phyloP scores from a whole-genome alignment of 2,797 vertebrate species.

The Borostomias antarcticus region DNA sequence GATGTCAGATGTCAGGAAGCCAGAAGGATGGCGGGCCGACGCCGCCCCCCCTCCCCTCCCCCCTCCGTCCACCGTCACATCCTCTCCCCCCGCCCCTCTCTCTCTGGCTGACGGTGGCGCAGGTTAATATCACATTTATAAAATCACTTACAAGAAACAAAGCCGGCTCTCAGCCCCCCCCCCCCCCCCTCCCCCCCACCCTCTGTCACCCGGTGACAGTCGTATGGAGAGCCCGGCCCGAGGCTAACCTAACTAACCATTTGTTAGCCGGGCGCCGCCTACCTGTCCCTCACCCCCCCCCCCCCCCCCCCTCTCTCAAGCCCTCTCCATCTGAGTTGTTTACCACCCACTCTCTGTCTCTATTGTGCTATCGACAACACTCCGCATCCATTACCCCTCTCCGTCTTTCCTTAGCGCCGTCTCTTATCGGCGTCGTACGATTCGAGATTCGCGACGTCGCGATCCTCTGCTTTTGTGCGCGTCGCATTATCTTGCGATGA shows the following conservation, averaged over 20 bases:
- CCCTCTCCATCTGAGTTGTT: constrained; percentile 48
- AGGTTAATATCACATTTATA: constrained; percentile 83
- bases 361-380: too few relatives aligned
- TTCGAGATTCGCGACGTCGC: too few relatives aligned
- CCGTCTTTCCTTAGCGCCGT: too few relatives aligned
- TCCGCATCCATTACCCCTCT: too few relatives aligned
- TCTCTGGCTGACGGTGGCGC: constrained; percentile 71
- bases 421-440: too few relatives aligned
- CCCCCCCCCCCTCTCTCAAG: constrained; percentile 57
- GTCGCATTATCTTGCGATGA: too few relatives aligned
- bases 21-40: constrained; percentile 80
- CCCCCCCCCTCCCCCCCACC: too few relatives aligned
- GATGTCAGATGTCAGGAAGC: constrained; percentile 84
- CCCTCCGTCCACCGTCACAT: constrained; percentile 15
- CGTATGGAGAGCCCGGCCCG: constrained; percentile 60
- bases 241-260: constrained; percentile 71
- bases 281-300: constrained; percentile 68
- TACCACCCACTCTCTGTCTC: constrained; percentile 36
- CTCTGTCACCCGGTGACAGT: constrained; percentile 69
- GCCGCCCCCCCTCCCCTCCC: constrained; percentile 41
- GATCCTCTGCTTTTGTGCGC: too few relatives aligned
- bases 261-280: constrained; percentile 63
- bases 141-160: constrained; percentile 80
- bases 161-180: constrained; percentile 72
- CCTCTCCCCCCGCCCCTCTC: constrained; percentile 58